Evolutionary conservation across 2,797 vertebrate genomes (phyloP), one percentile per base, ranked within the genome.

Genomic region (Cryptoblepharus egeriae): DNA sequence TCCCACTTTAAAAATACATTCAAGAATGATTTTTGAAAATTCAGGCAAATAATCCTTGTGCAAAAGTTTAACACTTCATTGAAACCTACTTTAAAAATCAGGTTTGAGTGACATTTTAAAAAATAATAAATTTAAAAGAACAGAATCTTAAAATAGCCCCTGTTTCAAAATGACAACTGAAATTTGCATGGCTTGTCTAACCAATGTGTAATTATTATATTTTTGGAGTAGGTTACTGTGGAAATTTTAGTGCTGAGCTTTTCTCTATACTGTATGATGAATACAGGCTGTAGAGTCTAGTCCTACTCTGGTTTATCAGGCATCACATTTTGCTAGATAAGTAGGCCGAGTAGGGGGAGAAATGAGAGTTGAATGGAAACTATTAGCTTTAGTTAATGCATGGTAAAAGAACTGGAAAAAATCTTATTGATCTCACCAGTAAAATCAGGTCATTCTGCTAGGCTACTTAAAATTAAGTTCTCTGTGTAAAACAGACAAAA

Each of bases 1-100:
- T 5, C 42, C 42, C 11, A 45, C 42, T 45, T 45, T 5, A 45
- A 45, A 86, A 86, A 22, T 42, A 3, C 65, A 32, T 49, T 42
- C 64, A 13, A 69, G 64, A 57, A 49, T 90, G 15, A 8, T 9
- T 68, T 1, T 45, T 64, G 52, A 77, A 42, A 55, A 11, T 45
- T 32, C 49, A 71, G 68, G 85, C 37, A 42, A 78, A 81, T 72
- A 65, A 5, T 9, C 78, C 28, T 79, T 16, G 0, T 1, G 30
- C 69, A 77, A 11, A 75, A 71, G 20, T 42, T 32, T 45, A 72
- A 64, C 3, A 69, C n/a, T 69, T 81, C 75, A 24, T 75, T 81
- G 57, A 60, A 74, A 82, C 67, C 24, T 1, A 0, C 37, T 42
- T 8, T 52, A 86, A 55, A 83, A 87, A 57, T 67, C 64, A 9